Percentiles rank a stretch among this genome's conserved stretches.
Conservation (phyloP, 2,888 invertebrate genomes). For the Eupithecia exiguata region DNA sequence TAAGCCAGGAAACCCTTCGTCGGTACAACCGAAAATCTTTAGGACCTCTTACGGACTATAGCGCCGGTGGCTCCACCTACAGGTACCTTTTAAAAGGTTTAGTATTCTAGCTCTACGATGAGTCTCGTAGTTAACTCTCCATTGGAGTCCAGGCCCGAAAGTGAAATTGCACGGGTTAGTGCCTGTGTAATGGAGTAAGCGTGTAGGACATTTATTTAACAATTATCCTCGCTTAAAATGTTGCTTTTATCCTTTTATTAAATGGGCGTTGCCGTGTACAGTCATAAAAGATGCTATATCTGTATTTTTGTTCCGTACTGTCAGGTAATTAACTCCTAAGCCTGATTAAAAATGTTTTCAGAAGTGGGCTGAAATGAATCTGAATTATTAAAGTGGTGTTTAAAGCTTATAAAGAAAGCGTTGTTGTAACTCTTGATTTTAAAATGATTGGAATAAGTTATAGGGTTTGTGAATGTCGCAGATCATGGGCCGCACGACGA, state of each 20-base stretch:
- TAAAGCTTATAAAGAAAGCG: not conserved
- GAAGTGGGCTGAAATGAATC: not conserved
- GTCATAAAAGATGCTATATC: constrained; percentile 33
- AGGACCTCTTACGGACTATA: too few relatives aligned
- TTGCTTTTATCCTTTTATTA: constrained; percentile 51
- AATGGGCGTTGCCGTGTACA: constrained; percentile 38
- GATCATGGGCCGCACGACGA: too few relatives aligned
- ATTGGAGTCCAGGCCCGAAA: constrained; percentile 55
- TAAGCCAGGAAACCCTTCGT: too few relatives aligned
- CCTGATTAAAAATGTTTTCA: constrained; percentile 10
- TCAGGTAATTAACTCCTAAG: constrained; percentile 32
- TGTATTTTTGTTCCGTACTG: constrained; percentile 37
- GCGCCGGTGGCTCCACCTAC: too few relatives aligned
- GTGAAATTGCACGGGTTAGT: constrained; percentile 73
- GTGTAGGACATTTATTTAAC: constrained; percentile 76
- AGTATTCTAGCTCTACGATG: not conserved
- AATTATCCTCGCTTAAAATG: constrained; percentile 71
- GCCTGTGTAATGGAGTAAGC: constrained; percentile 76
- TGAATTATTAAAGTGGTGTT: not conserved
- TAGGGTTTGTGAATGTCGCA: too few relatives aligned
- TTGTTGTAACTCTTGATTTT: not conserved
- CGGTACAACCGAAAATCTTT: too few relatives aligned
- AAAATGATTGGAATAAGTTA: not conserved
- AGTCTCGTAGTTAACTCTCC: constrained; percentile 13
- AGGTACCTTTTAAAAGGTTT: too few relatives aligned